Evolutionary conservation across 2,888 invertebrate genomes (phyloP).

Genomic region (Dromius quadrimaculatus): DNA sequence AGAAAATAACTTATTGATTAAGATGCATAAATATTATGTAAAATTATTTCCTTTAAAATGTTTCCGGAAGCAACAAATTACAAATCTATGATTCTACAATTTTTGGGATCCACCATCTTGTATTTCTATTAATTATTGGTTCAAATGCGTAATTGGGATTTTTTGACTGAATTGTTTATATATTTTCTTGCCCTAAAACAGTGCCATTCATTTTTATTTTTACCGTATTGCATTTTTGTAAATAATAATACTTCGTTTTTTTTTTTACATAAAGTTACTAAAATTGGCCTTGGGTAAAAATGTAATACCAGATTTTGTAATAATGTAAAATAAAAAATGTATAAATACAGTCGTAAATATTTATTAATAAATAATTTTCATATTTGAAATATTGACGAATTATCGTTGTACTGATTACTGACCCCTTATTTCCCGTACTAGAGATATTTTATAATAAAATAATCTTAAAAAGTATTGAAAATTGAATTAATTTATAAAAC

Average conservation of each 20-base stretch:
- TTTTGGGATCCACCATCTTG: no score
- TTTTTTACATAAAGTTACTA: slow-evolving; percentile 52
- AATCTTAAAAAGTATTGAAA: no score
- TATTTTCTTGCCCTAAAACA: slow-evolving; percentile 51
- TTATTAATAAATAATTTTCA: slow-evolving; percentile 50
- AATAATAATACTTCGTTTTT: slow-evolving; percentile 40
- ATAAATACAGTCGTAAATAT: slow-evolving; percentile 50
- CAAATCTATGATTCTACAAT: no score
- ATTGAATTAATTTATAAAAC: no score
- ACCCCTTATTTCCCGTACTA: no score
- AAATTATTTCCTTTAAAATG: no score
- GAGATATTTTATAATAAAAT: no score
- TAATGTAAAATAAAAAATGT: slow-evolving; percentile 58
- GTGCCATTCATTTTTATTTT: slow-evolving; percentile 49
- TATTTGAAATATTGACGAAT: no score
- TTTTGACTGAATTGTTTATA: slow-evolving; percentile 39
- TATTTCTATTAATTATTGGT: slow-evolving; percentile 17
- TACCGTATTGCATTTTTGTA: slow-evolving; percentile 49
- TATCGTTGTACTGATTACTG: no score
- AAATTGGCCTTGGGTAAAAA: slow-evolving; percentile 55
- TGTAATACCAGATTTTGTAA: slow-evolving; percentile 55
- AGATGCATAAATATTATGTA: no score
- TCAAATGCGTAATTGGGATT: slow-evolving; percentile 23
- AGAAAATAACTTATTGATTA: no score
- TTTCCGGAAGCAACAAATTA: no score